Evolutionary conservation across 1,140 invertebrate genomes (phyloP).

Genomic region (Chironomus striatipennis): DNA sequence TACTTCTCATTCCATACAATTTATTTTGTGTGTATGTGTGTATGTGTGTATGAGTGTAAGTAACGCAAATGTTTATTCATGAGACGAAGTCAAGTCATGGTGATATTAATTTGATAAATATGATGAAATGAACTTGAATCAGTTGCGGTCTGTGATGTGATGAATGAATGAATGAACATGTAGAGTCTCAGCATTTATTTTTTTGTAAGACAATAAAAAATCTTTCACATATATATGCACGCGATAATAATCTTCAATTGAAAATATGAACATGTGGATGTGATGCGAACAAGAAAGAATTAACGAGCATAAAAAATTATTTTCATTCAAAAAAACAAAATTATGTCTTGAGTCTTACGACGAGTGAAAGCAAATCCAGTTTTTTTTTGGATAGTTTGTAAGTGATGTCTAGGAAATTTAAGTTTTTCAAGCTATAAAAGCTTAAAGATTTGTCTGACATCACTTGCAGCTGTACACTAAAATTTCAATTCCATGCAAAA

Average conservation of each 20-base stretch:
- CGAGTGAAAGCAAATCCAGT: not conserved
- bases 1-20: not conserved
- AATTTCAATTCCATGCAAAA: no score
- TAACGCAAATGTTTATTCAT: not conserved
- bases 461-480: no score
- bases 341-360: not conserved
- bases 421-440: no score
- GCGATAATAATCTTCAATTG: not conserved
- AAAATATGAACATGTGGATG: not conserved
- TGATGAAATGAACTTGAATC: slow-evolving; percentile 9
- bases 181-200: no score
- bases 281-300: no score
- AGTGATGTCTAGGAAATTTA: no score
- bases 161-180: not conserved
- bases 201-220: no score
- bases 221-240: not conserved
- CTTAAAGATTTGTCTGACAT: no score
- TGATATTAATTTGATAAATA: slow-evolving; percentile 10
- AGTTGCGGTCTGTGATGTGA: not conserved
- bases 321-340: not conserved
- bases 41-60: no score
- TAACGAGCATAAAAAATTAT: not conserved
- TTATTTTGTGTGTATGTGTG: no score
- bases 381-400: not conserved
- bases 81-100: not conserved